phyloP scores from a whole-genome alignment of 1,140 invertebrate species.

The Drosophila elegans region DNA sequence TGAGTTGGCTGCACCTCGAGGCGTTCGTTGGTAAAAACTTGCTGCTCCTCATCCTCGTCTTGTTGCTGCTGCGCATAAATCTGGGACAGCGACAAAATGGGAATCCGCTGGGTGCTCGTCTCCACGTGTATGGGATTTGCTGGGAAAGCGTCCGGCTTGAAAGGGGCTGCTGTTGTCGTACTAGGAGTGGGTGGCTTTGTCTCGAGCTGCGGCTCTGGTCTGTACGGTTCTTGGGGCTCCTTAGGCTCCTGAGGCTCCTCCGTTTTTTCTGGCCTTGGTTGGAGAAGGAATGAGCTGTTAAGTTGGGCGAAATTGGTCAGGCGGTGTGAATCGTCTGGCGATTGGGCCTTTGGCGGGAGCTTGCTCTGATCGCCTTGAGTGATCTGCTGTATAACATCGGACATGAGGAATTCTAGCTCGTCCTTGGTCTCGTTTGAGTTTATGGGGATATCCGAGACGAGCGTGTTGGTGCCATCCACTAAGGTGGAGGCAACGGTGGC shows the following conservation, averaged over 20 bases:
- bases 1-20: conserved; percentile 44
- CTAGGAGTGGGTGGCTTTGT: conserved; percentile 11
- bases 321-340: conserved; percentile 52
- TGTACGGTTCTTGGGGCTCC: conserved; percentile 7
- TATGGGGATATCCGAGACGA: conserved; percentile 56
- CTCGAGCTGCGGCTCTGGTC: conserved; percentile 6
- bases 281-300: conserved; percentile 68
- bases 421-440: conserved; percentile 78
- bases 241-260: conserved; percentile 3
- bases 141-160: conserved; percentile 24
- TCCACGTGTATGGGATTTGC: conserved; percentile 8
- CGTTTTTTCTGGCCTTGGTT: conserved; percentile 36
- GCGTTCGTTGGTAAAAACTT: conserved; percentile 51
- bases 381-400: conserved; percentile 79
- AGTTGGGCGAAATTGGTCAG: conserved; percentile 72
- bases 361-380: conserved; percentile 38
- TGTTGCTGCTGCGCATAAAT: conserved; percentile 80
- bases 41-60: conserved; percentile 62
- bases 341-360: conserved; percentile 2
- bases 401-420: conserved; percentile 76
- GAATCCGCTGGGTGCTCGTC: conserved; percentile 53
- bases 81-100: conserved; percentile 69
- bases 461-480: conserved; percentile 70
- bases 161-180: conserved; percentile 17
- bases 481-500: conserved; percentile 84